These are phyloP conservation scores for Eucera pruinosa DNA, from an alignment of 2,888 invertebrate genomes.

Conservation along the genomic window DNA sequence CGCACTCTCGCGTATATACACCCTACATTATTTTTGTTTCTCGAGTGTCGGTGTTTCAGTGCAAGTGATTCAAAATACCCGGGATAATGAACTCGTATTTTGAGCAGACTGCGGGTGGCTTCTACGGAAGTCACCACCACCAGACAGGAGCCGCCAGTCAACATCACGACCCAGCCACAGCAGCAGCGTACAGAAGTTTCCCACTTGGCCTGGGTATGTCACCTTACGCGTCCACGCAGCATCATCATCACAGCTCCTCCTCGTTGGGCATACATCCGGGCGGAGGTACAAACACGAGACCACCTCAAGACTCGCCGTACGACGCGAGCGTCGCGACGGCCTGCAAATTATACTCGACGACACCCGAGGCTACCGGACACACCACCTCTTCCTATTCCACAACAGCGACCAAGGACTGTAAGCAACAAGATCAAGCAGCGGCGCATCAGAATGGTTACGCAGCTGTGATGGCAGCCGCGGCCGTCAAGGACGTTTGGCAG, in stretches of 20 bases:
- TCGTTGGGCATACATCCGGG: conserved; percentile 86
- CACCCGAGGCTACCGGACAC: conserved; percentile 87
- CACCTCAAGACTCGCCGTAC: conserved; percentile 96
- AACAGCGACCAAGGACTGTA: conserved; percentile 90
- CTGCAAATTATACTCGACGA: conserved; percentile 92
- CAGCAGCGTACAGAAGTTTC: conserved; percentile 92
- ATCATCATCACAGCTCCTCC: conserved; percentile 88
- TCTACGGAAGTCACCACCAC: conserved; percentile 96
- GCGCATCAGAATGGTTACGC: conserved; percentile 88
- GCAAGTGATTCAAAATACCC: conserved; percentile 79
- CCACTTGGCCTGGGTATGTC: conserved; percentile 94
- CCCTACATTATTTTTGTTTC: conserved; percentile 35
- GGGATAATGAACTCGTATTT: conserved; percentile 96
- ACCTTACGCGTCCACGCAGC: conserved; percentile 90
- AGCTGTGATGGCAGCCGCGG: conserved; percentile 89
- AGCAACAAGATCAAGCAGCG: conserved; percentile 87
- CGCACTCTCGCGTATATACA: background rate
- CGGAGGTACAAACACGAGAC: conserved; percentile 90
- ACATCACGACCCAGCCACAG: conserved; percentile 90
- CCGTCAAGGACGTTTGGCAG: conserved; percentile 88
- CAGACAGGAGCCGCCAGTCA: conserved; percentile 88
- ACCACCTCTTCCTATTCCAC: conserved; percentile 86
- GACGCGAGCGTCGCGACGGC: conserved; percentile 95
- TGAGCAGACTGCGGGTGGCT: conserved; percentile 93
- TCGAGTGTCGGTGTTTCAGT: conserved; percentile 78